phyloP scores from a whole-genome alignment of 30 jellyfish, hydroid and myxozoan genomes.

The Turritopsis rubra region DNA sequence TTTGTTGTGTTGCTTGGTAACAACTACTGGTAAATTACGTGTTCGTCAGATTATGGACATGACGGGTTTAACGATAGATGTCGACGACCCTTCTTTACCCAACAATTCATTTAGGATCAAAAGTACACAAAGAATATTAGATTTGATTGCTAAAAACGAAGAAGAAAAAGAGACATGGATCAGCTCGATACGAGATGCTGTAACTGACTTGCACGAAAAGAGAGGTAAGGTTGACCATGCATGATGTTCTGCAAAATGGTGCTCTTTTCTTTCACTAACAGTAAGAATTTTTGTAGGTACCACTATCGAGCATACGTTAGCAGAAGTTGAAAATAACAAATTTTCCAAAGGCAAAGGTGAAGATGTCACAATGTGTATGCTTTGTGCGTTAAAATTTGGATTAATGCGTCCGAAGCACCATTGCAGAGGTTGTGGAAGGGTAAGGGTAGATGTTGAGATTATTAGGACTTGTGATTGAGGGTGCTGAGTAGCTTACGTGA shows the following conservation, averaged over 20 bases:
- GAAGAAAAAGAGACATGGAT: conserved; percentile 87
- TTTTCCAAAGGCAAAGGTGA: conserved; percentile 54
- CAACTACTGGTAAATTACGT: conserved; percentile 69
- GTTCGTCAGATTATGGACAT: conserved; percentile 94
- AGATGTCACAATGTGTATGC: conserved; percentile 96
- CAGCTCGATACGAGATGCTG: conserved; percentile 52
- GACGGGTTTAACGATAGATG: conserved; percentile 72
- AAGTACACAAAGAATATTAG: conserved; percentile 87
- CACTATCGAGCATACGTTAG: conserved; percentile 13
- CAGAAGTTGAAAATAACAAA: conserved; percentile 9
- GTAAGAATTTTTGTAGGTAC: no score
- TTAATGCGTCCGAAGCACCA: conserved; percentile 84
- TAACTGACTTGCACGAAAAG: conserved; percentile 61
- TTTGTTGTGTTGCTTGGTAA: conserved; percentile 67
- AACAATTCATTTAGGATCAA: conserved; percentile 63
- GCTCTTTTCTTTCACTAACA: no score
- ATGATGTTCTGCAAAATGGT: no score
- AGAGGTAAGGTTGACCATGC: no score
- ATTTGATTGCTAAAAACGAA: conserved; percentile 57
- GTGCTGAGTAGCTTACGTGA: background rate
- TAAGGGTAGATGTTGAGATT: background rate
- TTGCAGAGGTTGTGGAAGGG: conserved; percentile 99
- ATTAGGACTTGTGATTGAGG: background rate
- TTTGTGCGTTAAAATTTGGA: conserved; percentile 92
- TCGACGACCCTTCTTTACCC: conserved; percentile 54